Percentiles rank a stretch among this genome's conserved stretches.
Evolutionary conservation across 2,113 vertebrate genomes (phyloP).

Genomic region (Mirounga angustirostris): DNA sequence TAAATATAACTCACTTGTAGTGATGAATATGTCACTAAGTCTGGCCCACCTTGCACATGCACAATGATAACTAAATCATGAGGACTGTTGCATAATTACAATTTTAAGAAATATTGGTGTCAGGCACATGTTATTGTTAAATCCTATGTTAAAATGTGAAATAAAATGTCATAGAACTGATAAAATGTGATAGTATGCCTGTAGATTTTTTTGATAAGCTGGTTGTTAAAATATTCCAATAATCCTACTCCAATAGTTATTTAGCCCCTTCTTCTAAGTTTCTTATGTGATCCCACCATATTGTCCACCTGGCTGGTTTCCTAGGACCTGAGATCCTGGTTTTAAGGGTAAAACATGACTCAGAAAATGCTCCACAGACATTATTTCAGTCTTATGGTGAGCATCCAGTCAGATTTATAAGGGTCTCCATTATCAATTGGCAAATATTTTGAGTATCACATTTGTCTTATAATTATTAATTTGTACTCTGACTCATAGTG

Average conservation of each 20-base stretch:
- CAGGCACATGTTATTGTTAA: neutral
- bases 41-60: neutral
- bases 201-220: neutral
- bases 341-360: neutral
- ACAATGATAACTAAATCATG: neutral
- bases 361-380: neutral
- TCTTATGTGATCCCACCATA: neutral
- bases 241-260: neutral
- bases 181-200: neutral
- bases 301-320: accelerated
- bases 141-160: neutral
- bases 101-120: neutral
- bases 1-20: neutral
- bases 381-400: neutral
- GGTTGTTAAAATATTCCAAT: neutral
- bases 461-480: neutral
- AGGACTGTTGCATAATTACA: neutral
- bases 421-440: neutral
- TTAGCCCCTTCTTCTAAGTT: neutral
- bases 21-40: neutral
- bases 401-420: neutral
- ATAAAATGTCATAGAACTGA: neutral
- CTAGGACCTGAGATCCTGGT: neutral
- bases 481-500: neutral
- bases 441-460: neutral